These are phyloP conservation scores for Athetis lepigone DNA, from an alignment of 2,888 invertebrate genomes.

Conservation along the genomic window DNA sequence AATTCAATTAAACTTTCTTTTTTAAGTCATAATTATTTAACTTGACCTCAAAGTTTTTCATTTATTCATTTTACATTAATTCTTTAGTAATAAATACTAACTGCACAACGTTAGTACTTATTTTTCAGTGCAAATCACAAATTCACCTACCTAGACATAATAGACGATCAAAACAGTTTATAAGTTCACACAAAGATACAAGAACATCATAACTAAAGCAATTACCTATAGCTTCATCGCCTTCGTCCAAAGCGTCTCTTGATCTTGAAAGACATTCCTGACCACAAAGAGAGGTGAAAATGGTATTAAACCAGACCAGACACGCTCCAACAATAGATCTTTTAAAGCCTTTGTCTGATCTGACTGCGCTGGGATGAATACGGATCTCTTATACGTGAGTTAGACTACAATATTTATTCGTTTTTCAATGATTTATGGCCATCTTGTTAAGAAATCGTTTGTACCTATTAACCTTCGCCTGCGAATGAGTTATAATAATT, in stretches of 20 bases:
- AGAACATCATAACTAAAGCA: slow-evolving; percentile 54
- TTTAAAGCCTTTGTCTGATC: slow-evolving; percentile 77
- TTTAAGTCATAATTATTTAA: no score
- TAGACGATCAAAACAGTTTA: slow-evolving; percentile 2
- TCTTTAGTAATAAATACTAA: no score
- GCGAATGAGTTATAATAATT: slow-evolving; percentile 40
- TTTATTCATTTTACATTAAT: no score
- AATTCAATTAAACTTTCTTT: no score
- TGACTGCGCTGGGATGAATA: slow-evolving; percentile 61
- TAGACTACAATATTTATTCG: slow-evolving; percentile 47
- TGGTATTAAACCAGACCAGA: slow-evolving; percentile 77
- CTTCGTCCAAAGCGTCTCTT: slow-evolving; percentile 55
- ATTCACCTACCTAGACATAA: slow-evolving; percentile 10
- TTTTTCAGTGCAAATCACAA: background rate
- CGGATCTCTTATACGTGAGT: slow-evolving; percentile 54
- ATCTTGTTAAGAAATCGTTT: slow-evolving; percentile 48
- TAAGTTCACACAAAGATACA: slow-evolving; percentile 34
- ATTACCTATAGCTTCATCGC: slow-evolving; percentile 48
- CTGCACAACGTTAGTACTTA: background rate
- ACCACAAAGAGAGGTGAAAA: slow-evolving; percentile 76
- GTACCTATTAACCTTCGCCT: slow-evolving; percentile 14
- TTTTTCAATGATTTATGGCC: slow-evolving; percentile 58
- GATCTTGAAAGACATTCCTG: slow-evolving; percentile 74
- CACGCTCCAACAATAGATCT: slow-evolving; percentile 78
- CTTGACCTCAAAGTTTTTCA: no score